phyloP scores from a whole-genome alignment of 1,140 invertebrate genomes.

The Solenopsis invicta region DNA sequence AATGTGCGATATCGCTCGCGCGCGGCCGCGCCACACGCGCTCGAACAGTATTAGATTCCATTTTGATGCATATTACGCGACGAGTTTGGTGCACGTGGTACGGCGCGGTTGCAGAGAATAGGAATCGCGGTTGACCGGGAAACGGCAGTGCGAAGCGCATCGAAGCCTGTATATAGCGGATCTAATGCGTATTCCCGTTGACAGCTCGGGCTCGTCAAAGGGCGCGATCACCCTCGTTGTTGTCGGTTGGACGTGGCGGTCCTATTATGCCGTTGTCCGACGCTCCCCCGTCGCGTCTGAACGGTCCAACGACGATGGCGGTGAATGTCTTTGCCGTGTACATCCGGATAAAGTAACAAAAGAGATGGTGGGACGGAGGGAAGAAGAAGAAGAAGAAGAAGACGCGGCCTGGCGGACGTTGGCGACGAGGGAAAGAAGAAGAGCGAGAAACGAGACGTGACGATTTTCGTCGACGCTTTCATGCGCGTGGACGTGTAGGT shows the following conservation, averaged over 20 bases:
- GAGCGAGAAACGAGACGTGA: slow-evolving; percentile 34
- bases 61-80: slow-evolving; percentile 51
- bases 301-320: slow-evolving; percentile 24
- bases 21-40: not conserved
- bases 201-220: slow-evolving; percentile 43
- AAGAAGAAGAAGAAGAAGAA: slow-evolving; percentile 2
- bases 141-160: slow-evolving; percentile 36
- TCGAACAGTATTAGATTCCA: slow-evolving; percentile 36
- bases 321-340: slow-evolving; percentile 49
- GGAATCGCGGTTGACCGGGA: slow-evolving; percentile 43
- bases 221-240: slow-evolving; percentile 51
- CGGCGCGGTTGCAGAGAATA: slow-evolving; percentile 46
- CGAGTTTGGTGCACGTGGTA: slow-evolving; percentile 44
- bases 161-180: slow-evolving; percentile 6
- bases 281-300: slow-evolving; percentile 2
- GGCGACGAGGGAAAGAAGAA: not conserved
- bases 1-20: not conserved
- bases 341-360: slow-evolving; percentile 56
- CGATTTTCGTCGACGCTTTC: slow-evolving; percentile 57
- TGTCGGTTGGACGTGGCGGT: slow-evolving; percentile 37
- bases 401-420: too few species aligned
- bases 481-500: slow-evolving; percentile 28
- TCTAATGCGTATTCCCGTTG: slow-evolving; percentile 50
- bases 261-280: slow-evolving; percentile 58
- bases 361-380: not conserved